A percentile compares a stretch with the other conserved stretches of the same genome.
phyloP scores from a whole-genome alignment of 2,797 vertebrate species.

The Pristis pectinata region DNA sequence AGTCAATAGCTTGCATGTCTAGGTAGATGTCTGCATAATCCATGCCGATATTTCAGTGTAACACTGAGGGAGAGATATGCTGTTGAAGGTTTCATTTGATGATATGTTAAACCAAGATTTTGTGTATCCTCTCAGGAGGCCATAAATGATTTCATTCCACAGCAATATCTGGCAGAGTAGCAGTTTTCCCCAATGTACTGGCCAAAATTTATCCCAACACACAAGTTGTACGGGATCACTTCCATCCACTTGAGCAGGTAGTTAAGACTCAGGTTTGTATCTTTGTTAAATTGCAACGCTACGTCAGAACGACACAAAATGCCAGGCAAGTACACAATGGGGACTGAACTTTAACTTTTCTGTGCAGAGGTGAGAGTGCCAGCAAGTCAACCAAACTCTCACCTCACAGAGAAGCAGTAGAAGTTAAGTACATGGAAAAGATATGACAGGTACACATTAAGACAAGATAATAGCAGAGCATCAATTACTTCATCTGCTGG shows the following conservation, averaged over 20 bases:
- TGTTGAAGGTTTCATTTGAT: background rate
- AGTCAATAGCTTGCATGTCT: too few species aligned
- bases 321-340: background rate
- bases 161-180: background rate
- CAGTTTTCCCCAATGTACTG: background rate
- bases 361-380: background rate
- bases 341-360: background rate
- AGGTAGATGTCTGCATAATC: background rate
- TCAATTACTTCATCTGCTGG: background rate
- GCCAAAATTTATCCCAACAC: background rate
- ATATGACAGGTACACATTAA: background rate
- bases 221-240: background rate
- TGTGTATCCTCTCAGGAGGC: background rate
- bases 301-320: background rate
- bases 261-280: background rate
- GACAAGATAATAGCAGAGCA: background rate
- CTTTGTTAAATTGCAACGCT: background rate
- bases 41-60: background rate
- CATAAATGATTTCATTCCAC: background rate
- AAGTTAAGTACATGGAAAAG: background rate
- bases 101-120: background rate
- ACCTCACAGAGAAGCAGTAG: background rate
- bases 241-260: background rate
- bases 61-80: background rate
- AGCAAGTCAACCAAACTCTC: background rate